These are phyloP conservation scores for Sinopyrophorus schimmeli DNA, from an alignment of 2,888 invertebrate genomes.

Conservation along the genomic window DNA sequence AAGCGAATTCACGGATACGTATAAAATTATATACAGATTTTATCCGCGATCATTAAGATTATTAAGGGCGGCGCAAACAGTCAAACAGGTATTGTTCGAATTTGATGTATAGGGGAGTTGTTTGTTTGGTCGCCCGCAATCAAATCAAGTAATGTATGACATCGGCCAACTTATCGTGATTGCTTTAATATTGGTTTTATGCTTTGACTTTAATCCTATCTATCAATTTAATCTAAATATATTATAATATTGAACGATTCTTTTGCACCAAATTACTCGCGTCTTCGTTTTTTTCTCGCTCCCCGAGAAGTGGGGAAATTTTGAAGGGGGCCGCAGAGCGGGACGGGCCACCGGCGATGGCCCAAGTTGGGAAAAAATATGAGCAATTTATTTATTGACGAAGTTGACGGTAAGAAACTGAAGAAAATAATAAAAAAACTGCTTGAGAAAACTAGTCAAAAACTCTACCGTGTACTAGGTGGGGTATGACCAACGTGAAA, in stretches of 20 bases:
- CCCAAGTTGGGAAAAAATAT: no score
- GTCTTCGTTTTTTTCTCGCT: no score
- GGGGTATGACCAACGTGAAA: no score
- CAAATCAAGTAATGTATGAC: conserved; percentile 37
- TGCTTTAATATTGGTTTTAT: conserved; percentile 41
- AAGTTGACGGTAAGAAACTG: no score
- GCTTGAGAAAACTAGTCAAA: no score
- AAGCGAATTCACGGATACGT: conserved; percentile 53
- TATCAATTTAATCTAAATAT: conserved; percentile 35
- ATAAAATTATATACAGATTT: conserved; percentile 56
- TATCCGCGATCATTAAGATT: conserved; percentile 57
- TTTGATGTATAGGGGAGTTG: conserved; percentile 51
- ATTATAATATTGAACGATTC: conserved; percentile 32
- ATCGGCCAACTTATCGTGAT: conserved; percentile 38
- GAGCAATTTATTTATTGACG: no score
- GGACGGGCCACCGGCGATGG: no score
- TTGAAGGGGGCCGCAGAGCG: no score
- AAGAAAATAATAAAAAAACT: no score
- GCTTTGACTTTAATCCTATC: conserved; percentile 33
- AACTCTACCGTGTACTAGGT: no score
- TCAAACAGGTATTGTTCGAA: conserved; percentile 51
- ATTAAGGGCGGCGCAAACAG: conserved; percentile 55
- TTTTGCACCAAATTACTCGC: conserved; percentile 20
- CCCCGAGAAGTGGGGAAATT: no score
- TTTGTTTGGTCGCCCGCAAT: conserved; percentile 50